Evolutionary conservation across 2,113 vertebrate species (phyloP), one percentile per base, ranked within the genome.

Genomic region (Sinocyclocheilus anophthalmus): DNA sequence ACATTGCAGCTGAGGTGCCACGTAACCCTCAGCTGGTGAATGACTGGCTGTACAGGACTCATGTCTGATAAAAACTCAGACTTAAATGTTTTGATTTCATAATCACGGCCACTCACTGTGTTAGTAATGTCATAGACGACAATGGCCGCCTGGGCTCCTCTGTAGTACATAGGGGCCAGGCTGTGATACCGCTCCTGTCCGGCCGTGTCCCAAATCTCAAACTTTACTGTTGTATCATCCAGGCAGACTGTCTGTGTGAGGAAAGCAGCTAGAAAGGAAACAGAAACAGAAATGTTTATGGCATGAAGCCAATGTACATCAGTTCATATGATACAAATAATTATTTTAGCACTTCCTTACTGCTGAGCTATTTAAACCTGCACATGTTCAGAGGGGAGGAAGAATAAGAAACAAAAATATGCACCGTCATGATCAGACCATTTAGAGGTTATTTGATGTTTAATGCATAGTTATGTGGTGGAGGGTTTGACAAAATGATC

Each of bases 71-170:
- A n/a, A 81, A 16, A 24, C n/a, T 61, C 12, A 33, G 11, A 76
- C 7, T 16, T 61, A 8, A n/a, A 69, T 12, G 2, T 22, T 30
- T 61, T 75, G 6, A 84, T 81, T 45, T 77, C 1, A 11, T 48
- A n/a, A n/a, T 7, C 39, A 22, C 0, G 18, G 30, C 70, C 24
- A 93, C 96, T 95, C 92, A 99, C 98, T 94, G 96, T 97, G 95
- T 99, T 99, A 13, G 98, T 99, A 94, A 99, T 98, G 92, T 99
- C 98, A 39, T 98, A 99, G 92, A 99, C 98, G 78, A 99, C 98
- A 13, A 99, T 99, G 93, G 98, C 98, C 0, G 98, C 98, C 92
- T 99, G 98, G 0, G 98, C 98, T 1, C 98, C 98, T 81, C 98
- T 95, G 92, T 99, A 99, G 91, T 99, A 99, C 98, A 99, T 99